Percentiles rank a stretch among this genome's conserved stretches.
Conservation (phyloP, 1,140 invertebrate genomes). For the Metaphire vulgaris region DNA sequence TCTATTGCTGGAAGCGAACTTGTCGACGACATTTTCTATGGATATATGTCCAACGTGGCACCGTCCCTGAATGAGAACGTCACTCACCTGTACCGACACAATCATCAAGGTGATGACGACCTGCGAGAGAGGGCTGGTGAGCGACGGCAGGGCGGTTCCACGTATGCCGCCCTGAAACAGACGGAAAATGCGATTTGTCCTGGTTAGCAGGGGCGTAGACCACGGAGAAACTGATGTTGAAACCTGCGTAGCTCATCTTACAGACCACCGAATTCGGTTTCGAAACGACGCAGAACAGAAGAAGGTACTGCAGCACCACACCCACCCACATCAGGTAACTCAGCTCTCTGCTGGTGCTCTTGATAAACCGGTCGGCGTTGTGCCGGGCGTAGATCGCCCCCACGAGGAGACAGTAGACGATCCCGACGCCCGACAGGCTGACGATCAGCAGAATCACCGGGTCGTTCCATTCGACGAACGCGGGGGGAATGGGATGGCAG, state of each 20-base stretch:
- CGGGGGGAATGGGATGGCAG: constrained; percentile 48
- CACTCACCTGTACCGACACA: constrained; percentile 36
- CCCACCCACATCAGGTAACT: constrained; percentile 77
- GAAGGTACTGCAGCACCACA: constrained; percentile 78
- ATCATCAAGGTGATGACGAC: constrained; percentile 33
- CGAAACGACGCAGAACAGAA: constrained; percentile 75
- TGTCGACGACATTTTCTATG: too few species aligned
- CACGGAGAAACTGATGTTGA: constrained; percentile 82
- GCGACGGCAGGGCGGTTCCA: constrained; percentile 28
- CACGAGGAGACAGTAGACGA: constrained; percentile 44
- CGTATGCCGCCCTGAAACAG: constrained; percentile 70
- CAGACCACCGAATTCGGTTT: constrained; percentile 53
- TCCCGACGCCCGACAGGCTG: constrained; percentile 52
- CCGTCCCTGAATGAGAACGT: neutral
- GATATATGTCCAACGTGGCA: neutral
- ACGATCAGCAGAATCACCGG: constrained; percentile 53
- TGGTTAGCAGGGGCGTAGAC: constrained; percentile 87
- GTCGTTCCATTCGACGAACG: constrained; percentile 19
- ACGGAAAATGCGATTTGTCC: constrained; percentile 78
- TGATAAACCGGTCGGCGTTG: constrained; percentile 78
- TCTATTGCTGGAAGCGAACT: too few species aligned
- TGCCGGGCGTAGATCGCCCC: constrained; percentile 64
- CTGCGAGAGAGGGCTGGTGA: constrained; percentile 34
- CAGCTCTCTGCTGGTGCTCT: constrained; percentile 79
- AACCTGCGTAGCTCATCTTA: constrained; percentile 56